Percentiles rank a stretch among this genome's conserved stretches.
These are phyloP conservation scores for Trachythela sp. DNA, from an alignment of 64 coral and sea anemone genomes.

Conservation along the genomic window DNA sequence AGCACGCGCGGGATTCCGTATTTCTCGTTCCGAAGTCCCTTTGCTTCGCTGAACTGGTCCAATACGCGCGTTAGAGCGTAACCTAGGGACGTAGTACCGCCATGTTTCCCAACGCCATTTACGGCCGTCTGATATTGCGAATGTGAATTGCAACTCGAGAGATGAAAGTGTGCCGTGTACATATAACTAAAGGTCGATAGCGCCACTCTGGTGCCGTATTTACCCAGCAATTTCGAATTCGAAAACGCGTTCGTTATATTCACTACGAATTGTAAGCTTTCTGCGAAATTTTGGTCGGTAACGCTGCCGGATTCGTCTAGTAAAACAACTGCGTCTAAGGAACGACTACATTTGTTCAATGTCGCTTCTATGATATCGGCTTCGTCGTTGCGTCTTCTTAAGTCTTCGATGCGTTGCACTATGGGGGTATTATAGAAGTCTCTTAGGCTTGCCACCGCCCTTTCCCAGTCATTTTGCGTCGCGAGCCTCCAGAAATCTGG, in stretches of 20 bases:
- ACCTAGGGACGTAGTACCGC: not conserved
- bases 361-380: not conserved
- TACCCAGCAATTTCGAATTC: not conserved
- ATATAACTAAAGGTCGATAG: not conserved
- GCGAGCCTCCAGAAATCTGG: not conserved
- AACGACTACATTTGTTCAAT: not conserved
- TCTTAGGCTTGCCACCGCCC: not conserved
- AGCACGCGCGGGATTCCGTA: slow-evolving; percentile 16
- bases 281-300: not conserved
- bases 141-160: not conserved
- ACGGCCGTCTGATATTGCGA: not conserved
- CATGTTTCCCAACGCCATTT: not conserved
- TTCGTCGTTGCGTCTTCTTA: not conserved
- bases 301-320: not conserved
- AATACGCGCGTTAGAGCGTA: not conserved
- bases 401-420: not conserved
- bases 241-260: not conserved
- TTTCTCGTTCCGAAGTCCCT: not conserved
- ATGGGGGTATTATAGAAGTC: not conserved
- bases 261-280: not conserved
- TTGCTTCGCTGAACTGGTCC: not conserved
- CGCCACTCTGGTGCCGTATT: not conserved
- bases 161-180: not conserved
- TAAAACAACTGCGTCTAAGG: not conserved
- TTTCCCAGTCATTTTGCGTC: not conserved